Evolutionary conservation across 2,888 invertebrate species (phyloP), one percentile per base, ranked within the genome.

Genomic region (Dinocampus coccinellae): DNA sequence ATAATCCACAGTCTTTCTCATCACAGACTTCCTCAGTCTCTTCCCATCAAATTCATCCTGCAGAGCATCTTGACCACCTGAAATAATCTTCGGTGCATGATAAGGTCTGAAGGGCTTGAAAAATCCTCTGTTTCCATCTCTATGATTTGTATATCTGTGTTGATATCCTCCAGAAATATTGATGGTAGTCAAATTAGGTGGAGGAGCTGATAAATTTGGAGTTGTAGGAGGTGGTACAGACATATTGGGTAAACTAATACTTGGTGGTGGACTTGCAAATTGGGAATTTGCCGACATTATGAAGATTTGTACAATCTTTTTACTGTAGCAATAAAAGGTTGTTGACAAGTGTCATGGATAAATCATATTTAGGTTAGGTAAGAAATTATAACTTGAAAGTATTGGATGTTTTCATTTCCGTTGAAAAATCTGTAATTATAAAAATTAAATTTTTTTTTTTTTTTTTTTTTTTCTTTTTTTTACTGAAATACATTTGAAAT

Each of bases 1-100:
- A 88, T 98, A 98, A 89, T 99, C 99, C 68, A 99, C 97, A 36
- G 98, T 99, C 90, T 98, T 98, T 80, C 98, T 91, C 93, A 98
- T 97, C 76, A 98, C 96, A 79, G 97, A 97, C 90, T 98, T 98
- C 83, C 98, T 90, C 81, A 98, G 91, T 77, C 97, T 92, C 89
- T 98, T 97, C 73, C 98, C 98, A 90, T 98, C 98, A 86, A 97
- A 97, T 88, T 97, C 97, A 83, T 94, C 94, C 83, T 94, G 92
- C 39, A 86, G 77, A 3, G 81, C 82, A 65, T 88, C 88, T 64
- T 85, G 87, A 36, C 85, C 84, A 7, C 84, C 86, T 36, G 84
- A 82, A 13, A 83, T 86, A 72, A 80, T 85, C 80, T 87, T 87
- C 0, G 87, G 87, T 0, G 87, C 84, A 24, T 88, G 88, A 76